Percentiles rank a stretch among this genome's conserved stretches.
Evolutionary conservation across 2,113 vertebrate genomes (phyloP).

Genomic region (Mustela lutreola): DNA sequence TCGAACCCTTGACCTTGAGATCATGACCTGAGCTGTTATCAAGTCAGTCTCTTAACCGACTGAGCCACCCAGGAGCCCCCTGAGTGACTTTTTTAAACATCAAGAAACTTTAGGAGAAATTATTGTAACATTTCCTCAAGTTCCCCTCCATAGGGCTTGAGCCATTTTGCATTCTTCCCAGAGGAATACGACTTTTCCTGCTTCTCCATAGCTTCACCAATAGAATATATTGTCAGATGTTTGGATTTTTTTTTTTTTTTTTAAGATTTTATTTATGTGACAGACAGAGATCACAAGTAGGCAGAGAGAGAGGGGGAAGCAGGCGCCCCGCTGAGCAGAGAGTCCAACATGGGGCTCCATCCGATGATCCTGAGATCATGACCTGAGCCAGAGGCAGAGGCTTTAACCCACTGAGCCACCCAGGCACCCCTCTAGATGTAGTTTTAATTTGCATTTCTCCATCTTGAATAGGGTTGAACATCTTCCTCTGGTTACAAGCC

Average conservation of each 20-base stretch:
- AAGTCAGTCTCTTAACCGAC: neutral
- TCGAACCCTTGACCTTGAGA: neutral
- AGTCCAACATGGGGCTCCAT: too few species aligned
- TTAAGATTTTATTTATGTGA: too few species aligned
- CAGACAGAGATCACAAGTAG: too few species aligned
- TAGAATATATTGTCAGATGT: neutral
- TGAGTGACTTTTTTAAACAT: constrained; percentile 51
- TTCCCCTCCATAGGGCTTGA: neutral
- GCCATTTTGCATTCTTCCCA: constrained; percentile 2
- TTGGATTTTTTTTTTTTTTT: neutral
- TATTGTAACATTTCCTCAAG: constrained; percentile 24
- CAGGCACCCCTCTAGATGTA: neutral
- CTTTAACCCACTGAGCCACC: too few species aligned
- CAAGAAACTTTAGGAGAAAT: constrained; percentile 34
- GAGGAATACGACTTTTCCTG: neutral
- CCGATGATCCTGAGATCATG: too few species aligned
- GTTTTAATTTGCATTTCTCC: constrained; percentile 38
- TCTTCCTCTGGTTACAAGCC: neutral
- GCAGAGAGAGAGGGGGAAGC: too few species aligned
- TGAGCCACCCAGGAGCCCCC: neutral
- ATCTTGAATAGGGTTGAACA: neutral
- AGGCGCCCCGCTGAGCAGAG: too few species aligned
- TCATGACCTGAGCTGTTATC: neutral
- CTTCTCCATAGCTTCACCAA: neutral
- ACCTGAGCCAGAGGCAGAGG: too few species aligned